Conservation (phyloP, 2,113 vertebrate genomes). For the Microtus montanus region DNA sequence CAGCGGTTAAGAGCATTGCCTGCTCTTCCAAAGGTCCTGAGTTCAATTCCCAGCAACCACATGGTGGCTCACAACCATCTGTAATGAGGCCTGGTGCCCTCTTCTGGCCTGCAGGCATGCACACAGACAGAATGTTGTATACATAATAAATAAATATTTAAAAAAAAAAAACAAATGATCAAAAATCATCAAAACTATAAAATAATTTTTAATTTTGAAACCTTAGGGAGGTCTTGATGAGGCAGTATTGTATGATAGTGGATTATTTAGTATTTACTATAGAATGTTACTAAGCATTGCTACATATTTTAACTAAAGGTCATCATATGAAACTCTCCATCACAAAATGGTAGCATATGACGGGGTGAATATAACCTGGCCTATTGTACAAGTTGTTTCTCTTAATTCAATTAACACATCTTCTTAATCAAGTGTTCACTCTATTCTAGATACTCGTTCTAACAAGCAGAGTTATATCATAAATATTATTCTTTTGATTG, state of each 20-base stretch:
- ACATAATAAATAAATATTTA: no score
- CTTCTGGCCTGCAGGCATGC: no score
- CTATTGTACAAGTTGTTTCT: not conserved
- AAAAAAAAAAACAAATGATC: no score
- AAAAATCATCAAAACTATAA: not conserved
- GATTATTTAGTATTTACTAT: not conserved
- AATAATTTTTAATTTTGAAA: constrained; percentile 8
- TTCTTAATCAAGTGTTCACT: not conserved
- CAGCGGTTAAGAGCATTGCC: no score
- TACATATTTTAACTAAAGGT: not conserved
- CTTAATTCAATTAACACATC: not conserved
- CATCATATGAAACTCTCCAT: not conserved
- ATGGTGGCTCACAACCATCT: no score
- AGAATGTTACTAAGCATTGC: not conserved
- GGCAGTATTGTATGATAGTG: not conserved
- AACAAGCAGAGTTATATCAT: not conserved
- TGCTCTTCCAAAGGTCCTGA: no score
- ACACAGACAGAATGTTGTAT: no score
- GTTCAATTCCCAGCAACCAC: no score
- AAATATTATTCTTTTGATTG: not conserved
- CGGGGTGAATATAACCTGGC: not conserved
- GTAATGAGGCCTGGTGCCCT: no score
- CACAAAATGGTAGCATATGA: not conserved
- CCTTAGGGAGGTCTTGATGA: not conserved
- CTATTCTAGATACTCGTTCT: not conserved